Conservation (phyloP, 2,888 invertebrate genomes). For the Platynereis dumerilii region DNA sequence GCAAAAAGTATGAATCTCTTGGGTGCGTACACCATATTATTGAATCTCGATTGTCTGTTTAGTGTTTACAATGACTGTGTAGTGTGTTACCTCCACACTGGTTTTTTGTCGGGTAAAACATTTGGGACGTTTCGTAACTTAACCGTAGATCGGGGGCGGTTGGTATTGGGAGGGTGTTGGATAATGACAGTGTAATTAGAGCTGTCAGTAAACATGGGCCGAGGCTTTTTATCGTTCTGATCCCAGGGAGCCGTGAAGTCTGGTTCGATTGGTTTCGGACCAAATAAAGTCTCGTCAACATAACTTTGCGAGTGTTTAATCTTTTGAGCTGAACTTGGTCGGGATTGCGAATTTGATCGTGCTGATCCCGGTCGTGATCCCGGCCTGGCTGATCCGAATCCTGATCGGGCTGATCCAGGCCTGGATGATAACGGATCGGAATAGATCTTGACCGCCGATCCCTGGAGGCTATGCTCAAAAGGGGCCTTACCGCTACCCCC, state of each 20-base stretch:
- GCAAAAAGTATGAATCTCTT: no score
- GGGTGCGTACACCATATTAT: no score
- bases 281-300: slow-evolving; percentile 6
- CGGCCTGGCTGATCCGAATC: neutral
- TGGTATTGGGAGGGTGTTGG: neutral
- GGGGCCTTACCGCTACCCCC: neutral
- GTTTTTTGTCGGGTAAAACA: neutral
- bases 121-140: neutral
- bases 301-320: neutral
- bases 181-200: neutral
- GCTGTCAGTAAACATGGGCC: neutral
- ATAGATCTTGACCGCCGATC: neutral
- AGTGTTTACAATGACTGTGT: no score
- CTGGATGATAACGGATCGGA: neutral
- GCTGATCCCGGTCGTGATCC: neutral
- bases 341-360: neutral
- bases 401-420: neutral
- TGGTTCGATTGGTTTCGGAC: slow-evolving; percentile 1
- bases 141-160: neutral
- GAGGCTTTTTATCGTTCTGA: neutral
- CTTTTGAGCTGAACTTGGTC: slow-evolving; percentile 2
- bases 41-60: no score
- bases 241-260: neutral
- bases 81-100: neutral
- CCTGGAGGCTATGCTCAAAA: neutral